A percentile compares a stretch with the other conserved stretches of the same genome.
These are phyloP conservation scores for Leucophenga montana DNA, from an alignment of 2,888 invertebrate genomes.

Conservation along the genomic window DNA sequence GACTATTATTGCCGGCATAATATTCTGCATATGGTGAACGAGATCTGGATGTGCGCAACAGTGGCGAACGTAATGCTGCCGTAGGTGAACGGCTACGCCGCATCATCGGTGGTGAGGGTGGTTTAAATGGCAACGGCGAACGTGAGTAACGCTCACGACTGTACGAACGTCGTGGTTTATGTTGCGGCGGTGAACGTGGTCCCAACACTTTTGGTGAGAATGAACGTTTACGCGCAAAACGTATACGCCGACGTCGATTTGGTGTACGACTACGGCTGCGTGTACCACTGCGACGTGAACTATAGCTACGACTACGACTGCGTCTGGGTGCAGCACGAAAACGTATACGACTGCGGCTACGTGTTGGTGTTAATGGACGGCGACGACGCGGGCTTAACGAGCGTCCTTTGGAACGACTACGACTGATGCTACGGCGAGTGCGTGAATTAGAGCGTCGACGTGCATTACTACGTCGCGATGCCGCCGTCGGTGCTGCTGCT, in stretches of 20 bases:
- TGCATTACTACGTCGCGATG: neutral
- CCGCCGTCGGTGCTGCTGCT: constrained; percentile 21
- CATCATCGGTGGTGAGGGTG: constrained; percentile 71
- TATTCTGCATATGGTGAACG: constrained; percentile 45
- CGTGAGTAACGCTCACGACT: constrained; percentile 65
- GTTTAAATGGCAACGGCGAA: constrained; percentile 69
- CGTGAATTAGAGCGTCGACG: constrained; percentile 48
- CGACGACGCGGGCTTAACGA: constrained; percentile 53
- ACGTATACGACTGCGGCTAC: constrained; percentile 47
- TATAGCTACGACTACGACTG: constrained; percentile 59
- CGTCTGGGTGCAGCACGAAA: constrained; percentile 46
- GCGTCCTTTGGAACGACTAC: constrained; percentile 42
- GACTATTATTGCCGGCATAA: constrained; percentile 47
- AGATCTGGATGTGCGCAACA: constrained; percentile 27
- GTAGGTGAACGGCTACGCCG: constrained; percentile 64
- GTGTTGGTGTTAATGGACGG: constrained; percentile 49
- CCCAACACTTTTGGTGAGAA: constrained; percentile 48
- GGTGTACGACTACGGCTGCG: constrained; percentile 67
- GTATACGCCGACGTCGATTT: constrained; percentile 48
- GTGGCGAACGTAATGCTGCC: constrained; percentile 48
- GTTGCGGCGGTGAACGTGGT: constrained; percentile 55
- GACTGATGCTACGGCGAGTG: constrained; percentile 44
- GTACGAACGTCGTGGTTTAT: constrained; percentile 57
- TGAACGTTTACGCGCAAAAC: constrained; percentile 51
- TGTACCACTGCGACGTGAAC: constrained; percentile 55